Evolutionary conservation across 1,140 invertebrate species (phyloP), one percentile per base, ranked within the genome.

Genomic region (Anthonomus grandis): DNA sequence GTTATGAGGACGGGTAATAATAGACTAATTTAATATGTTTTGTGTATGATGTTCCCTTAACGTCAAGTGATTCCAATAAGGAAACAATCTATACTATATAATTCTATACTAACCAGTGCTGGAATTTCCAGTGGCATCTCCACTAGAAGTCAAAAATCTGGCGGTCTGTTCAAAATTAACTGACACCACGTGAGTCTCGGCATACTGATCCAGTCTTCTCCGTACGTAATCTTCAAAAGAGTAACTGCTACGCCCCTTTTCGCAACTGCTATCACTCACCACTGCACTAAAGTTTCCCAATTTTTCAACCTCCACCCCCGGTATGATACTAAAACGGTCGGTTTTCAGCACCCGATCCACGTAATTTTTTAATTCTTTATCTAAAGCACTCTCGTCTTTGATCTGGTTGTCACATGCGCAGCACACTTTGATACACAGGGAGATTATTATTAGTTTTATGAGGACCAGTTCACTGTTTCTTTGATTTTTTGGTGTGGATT

Each of bases 81-180:
- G 31, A 34, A 34, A 2, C 31, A 13, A 34, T 34, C 13, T 34
- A 34, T 12, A 34, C 31, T 10, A 1, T 34, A 34, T 1, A 34
- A 13, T 13, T 34, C n/a, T n/a, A 34, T 27, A 19, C 23, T 48
- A 34, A 34, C 46, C 46, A 5, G 46, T 31, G 23, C 46, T 34
- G 19, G 23, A n/a, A 31, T 31, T 48, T 24, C 12, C 24, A 9
- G 37, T 37, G 4, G 6, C 17, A 27, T 13, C 6, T 42, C 70
- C 51, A 52, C 18, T 15, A 6, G 37, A 37, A 8, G 52, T 37
- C 3, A 83, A 76, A 12, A 83, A 74, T 50, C 79, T 74, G 2
- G 81, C 81, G 23, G 81, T 80, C 62, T 82, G 75, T 4, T 77
- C 78, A 25, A 81, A 50, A 60, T 79, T 80, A 4, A 82, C 76